phyloP scores from a whole-genome alignment of 2,888 invertebrate species.

The Tetanocera ferruginea region DNA sequence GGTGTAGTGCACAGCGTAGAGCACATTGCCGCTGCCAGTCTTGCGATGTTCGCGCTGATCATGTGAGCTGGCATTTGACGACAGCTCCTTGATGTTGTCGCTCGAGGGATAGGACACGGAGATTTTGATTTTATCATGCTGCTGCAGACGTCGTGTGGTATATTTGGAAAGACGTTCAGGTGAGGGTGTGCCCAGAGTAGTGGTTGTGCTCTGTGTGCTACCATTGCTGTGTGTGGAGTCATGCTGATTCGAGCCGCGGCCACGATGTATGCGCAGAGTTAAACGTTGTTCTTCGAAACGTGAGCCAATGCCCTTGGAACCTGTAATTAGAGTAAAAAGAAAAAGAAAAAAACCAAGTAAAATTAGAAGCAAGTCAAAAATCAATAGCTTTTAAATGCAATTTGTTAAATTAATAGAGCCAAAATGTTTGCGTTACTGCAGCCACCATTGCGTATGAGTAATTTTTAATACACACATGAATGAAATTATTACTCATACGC shows the following conservation, averaged over 20 bases:
- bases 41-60: constrained; percentile 45
- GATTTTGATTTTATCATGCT: constrained; percentile 85
- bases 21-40: constrained; percentile 62
- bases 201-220: constrained; percentile 79
- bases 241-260: constrained; percentile 81
- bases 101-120: constrained; percentile 88
- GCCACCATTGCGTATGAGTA: background rate
- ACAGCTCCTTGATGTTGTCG: constrained; percentile 74
- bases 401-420: background rate
- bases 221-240: constrained; percentile 77
- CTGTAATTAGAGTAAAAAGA: constrained; percentile 55
- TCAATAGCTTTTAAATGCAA: background rate
- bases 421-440: background rate
- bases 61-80: constrained; percentile 22
- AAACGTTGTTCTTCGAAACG: constrained; percentile 92
- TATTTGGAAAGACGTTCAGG: constrained; percentile 75
- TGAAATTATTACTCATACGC: constrained; percentile 3
- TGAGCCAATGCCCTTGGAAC: constrained; percentile 77
- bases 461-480: background rate
- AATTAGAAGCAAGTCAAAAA: constrained; percentile 19
- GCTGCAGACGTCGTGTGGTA: constrained; percentile 72
- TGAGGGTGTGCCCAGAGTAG: constrained; percentile 76
- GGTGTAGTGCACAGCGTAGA: constrained; percentile 77
- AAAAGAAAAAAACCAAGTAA: constrained; percentile 12
- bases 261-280: constrained; percentile 91